Base-by-base conservation (phyloP, 2,797 vertebrate species). In the Clarias fuscus region DNA sequence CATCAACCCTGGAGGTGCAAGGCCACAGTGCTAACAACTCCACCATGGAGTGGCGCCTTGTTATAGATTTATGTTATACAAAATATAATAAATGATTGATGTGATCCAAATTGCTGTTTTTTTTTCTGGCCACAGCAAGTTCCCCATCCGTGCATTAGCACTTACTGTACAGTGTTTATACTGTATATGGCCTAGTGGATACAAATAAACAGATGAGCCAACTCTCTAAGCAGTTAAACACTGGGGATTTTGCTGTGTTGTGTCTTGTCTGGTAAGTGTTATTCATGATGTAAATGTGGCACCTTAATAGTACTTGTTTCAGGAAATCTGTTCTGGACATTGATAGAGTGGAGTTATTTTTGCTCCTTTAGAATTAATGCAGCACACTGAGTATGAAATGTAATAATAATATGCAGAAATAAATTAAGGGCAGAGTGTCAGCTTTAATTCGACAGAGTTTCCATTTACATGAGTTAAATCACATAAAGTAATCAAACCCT, bases 381-480 rank as follows among this genome's bases (percentile, higher is more conserved):
- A 65, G 78, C 37, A 48, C 14, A 27, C 15, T 53, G 61, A 48
- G 43, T 64, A 80, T 48, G 14, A 43, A n/a, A 43, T 43, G 10
- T 8, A 27, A 56, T 56, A 56, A 62, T 40, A 80, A 62, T 10
- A 22, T 64, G 77, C 22, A 24, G 10, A 15, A 62, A 61, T 33
- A 61, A 61, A 61, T 59, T 18, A 61, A 80, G 61, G 64, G 37
- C 61, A 80, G 59, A 62, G n/a, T 64, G 20, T 64, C 58, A 40
- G 11, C 30, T 79, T 79, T 79, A 79, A 40, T 80, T 76, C 3
- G 30, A 62, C 59, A 62, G 18, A 37, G 33, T 40, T 62, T 80
- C 14, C 77, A 62, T 62, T n/a, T 80, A 43, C 78, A 80, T 64
- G 13, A 22, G 33, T 62, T 62, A 43, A 64, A 80, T 79, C 77